Base-by-base conservation (phyloP, 1,140 invertebrate species). In the Hycleus phaleratus region DNA sequence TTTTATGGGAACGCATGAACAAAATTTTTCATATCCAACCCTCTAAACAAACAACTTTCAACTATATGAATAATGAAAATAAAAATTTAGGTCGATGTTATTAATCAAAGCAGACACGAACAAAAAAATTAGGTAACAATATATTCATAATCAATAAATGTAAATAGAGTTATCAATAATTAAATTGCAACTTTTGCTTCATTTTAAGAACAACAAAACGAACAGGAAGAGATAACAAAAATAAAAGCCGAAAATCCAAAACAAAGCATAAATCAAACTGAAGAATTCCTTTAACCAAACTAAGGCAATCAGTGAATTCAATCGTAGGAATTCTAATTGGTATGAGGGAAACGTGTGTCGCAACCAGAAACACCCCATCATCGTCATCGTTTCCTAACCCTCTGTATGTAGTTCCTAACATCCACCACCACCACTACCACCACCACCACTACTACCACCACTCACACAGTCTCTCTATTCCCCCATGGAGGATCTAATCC, bases 301-400 rank as follows among this genome's bases (percentile, higher is more conserved):
- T 60, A 48, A 44, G 46, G 56, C 58, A 62, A 66, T 60, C 60
- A 59, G 49, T 53, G 11, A 56, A 69, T 71, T 70, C 68, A 70
- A 71, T 71, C 68, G 69, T 63, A 69, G 69, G 66, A 71, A 71
- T 71, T 71, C 68, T 71, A 71, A 71, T 71, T 71, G 68, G 70
- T 68, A 66, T 66, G 62, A 62, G 63, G 69, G 64, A 62, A 66
- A 64, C 60, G 66, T 70, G 68, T 72, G 68, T 70, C 67, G 66
- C 63, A 62, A 53, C 50, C 50, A 32, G 32, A 32, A 32, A 32
- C 32, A 46, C 46, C 52, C 42, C 38, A 40, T 44, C 57, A 40
- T 48, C 51, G 18, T 40, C 59, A 12, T 12, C 39, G 44, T 40
- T 45, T 43, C 52, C 49, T 32, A 32, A 32, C 53, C 50, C 59